Evolutionary conservation across 2,888 invertebrate genomes (phyloP), one percentile per base, ranked within the genome.

Genomic region (Apantesis nais): DNA sequence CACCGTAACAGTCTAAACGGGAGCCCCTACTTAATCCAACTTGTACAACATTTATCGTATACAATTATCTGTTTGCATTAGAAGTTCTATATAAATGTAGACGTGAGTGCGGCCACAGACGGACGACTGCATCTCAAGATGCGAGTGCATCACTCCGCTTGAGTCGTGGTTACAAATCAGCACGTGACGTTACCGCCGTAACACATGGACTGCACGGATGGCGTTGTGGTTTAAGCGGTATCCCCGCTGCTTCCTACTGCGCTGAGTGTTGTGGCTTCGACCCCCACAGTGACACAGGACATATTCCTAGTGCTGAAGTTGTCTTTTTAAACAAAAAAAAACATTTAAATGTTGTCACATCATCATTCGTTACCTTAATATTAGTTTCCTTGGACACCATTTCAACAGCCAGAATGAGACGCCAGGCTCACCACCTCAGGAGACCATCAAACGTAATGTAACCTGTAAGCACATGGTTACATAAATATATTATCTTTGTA

Each of bases 311-410:
- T 48, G 22, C 22, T 22, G 8, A 22, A 4, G 22, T 22, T 9
- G 9, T 22, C 5, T 19, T 7, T 48, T 48, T 48, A 22, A 19
- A 22, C 22, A 22, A 8, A 48, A 22, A 2, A 48, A n/a, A n/a
- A n/a, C n/a, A n/a, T n/a, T n/a, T 11, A 3, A 8, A 29, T 14
- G 4, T 58, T 5, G 14, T 7, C 29, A 4, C 55, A 44, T 16
- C 29, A 3, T 9, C 12, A 25, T 8, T 34, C 52, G n/a, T 74
- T 55, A 81, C 81, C 69, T 64, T 78, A n/a, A 80, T 62, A 62
- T 62, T 82, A 31, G 76, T 77, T 58, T 80, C 77, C 65, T 74
- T 80, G 41, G 77, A 58, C 25, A 70, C 67, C 78, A 77, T 82
- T 63, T 60, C 19, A 68, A 48, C 39, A 29, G 62, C 1, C 22